Base-by-base conservation (phyloP, 2,888 invertebrate species). In the Platycheirus rosarum region DNA sequence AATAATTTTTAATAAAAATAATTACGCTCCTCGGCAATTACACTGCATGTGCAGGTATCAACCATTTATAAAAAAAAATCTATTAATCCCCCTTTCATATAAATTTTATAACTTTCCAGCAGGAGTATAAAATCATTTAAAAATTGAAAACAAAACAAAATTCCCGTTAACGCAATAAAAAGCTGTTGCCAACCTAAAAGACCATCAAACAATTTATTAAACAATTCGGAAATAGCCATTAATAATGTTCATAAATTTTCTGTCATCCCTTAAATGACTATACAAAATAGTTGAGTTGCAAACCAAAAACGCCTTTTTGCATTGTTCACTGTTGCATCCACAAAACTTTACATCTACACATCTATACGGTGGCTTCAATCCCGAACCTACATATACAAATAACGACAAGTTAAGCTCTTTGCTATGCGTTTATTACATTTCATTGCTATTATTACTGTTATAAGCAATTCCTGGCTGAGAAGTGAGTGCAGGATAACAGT, bases 161-260 rank as follows among this genome's bases (percentile, higher is more conserved):
- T 40, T 44, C 23, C 49, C 53, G 60, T 23, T 57, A 8, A 18
- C 51, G 40, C 69, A 80, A 80, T 65, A 65, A 75, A 69, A 75
- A 60, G 26, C 69, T 51, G 23, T 69, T 80, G 75, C 53, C 69
- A 80, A 80, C 40, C n/a, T 60, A 48, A 40, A 80, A 65, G 66
- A 70, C 75, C 65, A 75, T 70, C 60, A 70, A 80, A 70, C 75
- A 70, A 75, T 69, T 75, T n/a, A n/a, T n/a, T n/a, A 57, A 75
- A 80, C 69, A 70, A 75, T 75, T 75, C 37, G 70, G 70, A 75
- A 80, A 75, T 65, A 75, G 14, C 70, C 75, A 80, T 80, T 80
- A 80, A 70, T 80, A 70, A 75, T 70, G 70, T 65, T 62, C 75
- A 71, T 82, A 76, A 76, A 71, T 71, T 66, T 68, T 49, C 53